Conservation (phyloP, 2,113 vertebrate genomes). For the Cyphomyrus discorhynchus region DNA sequence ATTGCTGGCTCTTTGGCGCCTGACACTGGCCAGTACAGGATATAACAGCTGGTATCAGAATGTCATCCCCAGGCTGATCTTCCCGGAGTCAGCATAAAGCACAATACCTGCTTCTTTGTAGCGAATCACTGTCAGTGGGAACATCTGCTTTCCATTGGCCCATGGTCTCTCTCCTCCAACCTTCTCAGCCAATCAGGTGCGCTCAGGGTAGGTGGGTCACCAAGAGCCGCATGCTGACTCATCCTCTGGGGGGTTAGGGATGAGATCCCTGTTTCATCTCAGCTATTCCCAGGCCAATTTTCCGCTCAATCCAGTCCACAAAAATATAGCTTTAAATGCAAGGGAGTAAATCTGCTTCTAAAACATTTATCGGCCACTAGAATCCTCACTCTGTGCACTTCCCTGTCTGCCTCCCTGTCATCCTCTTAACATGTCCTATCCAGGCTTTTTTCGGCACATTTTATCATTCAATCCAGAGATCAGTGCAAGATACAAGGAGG, state of each 20-base stretch:
- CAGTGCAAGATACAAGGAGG: not conserved
- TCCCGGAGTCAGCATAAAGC: not conserved
- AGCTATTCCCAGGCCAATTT: not conserved
- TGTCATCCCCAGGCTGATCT: no score
- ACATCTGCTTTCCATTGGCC: not conserved
- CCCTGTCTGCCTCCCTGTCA: not conserved
- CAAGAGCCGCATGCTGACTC: not conserved
- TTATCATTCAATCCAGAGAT: not conserved
- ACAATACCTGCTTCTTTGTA: not conserved
- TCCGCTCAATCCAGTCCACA: not conserved
- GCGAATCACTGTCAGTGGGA: not conserved
- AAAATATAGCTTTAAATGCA: not conserved
- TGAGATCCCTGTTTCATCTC: not conserved
- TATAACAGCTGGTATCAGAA: not conserved
- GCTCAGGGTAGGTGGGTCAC: not conserved
- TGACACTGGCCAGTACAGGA: not conserved
- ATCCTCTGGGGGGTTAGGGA: not conserved
- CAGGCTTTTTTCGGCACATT: not conserved
- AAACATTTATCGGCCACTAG: not conserved
- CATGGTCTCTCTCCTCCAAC: not conserved
- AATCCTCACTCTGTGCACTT: not conserved
- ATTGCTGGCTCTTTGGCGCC: not conserved
- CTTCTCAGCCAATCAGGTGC: not conserved
- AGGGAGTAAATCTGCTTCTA: not conserved
- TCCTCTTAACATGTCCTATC: not conserved